These are phyloP conservation scores for Icerya purchasi DNA, from an alignment of 2,888 invertebrate genomes.

Conservation along the genomic window DNA sequence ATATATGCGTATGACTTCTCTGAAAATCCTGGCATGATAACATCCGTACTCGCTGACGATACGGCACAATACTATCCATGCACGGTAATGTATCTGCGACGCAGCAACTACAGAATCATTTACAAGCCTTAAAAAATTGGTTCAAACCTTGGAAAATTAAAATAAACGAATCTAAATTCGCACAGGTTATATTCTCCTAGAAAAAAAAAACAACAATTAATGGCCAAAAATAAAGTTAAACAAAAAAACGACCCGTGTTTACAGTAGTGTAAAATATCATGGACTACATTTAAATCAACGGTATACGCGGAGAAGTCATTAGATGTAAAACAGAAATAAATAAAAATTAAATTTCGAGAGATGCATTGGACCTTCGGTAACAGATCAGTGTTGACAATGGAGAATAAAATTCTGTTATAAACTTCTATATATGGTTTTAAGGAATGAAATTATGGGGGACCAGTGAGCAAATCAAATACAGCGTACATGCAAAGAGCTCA, in stretches of 20 bases:
- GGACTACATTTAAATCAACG: not conserved
- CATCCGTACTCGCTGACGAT: too few relatives aligned
- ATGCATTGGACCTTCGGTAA: not conserved
- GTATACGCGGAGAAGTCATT: not conserved
- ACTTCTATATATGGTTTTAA: not conserved
- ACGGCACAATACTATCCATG: too few relatives aligned
- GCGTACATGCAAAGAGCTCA: too few relatives aligned
- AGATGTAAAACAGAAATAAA: not conserved
- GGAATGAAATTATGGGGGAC: too few relatives aligned
- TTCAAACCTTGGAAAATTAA: not conserved
- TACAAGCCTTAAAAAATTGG: not conserved
- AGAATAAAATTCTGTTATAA: not conserved
- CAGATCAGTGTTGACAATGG: not conserved
- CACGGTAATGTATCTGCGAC: too few relatives aligned
- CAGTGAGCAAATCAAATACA: too few relatives aligned
- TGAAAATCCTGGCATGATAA: too few relatives aligned
- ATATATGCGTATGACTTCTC: too few relatives aligned
- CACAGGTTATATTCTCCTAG: not conserved
- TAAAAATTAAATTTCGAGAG: not conserved
- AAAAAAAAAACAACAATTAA: not conserved
- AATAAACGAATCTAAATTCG: not conserved
- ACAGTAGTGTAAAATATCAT: not conserved
- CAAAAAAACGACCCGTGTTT: not conserved
- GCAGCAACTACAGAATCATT: not conserved
- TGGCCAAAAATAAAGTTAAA: not conserved